Percentiles rank a stretch among this genome's conserved stretches.
phyloP scores from a whole-genome alignment of 2,888 invertebrate species.

The Melanchra persicariae region DNA sequence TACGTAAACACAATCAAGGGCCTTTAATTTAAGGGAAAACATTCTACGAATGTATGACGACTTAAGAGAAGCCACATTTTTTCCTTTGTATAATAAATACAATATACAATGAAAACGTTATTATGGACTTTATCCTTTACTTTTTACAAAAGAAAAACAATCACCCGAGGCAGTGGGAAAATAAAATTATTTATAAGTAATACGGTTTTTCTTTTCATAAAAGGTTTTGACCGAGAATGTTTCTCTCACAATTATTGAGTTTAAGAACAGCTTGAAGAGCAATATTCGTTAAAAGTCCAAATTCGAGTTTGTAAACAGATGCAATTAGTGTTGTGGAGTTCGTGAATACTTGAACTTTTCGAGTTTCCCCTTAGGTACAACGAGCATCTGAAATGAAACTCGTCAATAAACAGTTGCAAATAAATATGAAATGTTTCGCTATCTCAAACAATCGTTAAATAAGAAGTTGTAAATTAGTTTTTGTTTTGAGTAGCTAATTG shows the following conservation, averaged over 20 bases:
- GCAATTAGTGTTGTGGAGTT: conserved; percentile 69
- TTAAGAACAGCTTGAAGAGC: conserved; percentile 63
- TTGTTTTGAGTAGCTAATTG: conserved; percentile 25
- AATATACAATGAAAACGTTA: conserved; percentile 29
- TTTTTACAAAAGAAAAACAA: conserved; percentile 34
- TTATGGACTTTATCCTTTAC: conserved; percentile 19
- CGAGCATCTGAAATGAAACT: background rate
- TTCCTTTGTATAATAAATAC: conserved; percentile 34
- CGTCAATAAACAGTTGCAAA: conserved; percentile 28
- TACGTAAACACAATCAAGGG: conserved; percentile 43
- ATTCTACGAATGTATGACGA: conserved; percentile 31
- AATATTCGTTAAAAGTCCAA: conserved; percentile 65
- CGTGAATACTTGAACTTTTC: conserved; percentile 40
- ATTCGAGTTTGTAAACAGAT: conserved; percentile 65
- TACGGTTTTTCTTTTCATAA: conserved; percentile 1
- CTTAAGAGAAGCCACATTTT: conserved; percentile 30
- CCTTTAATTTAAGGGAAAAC: conserved; percentile 35
- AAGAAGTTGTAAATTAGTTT: conserved; percentile 31
- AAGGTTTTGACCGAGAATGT: conserved; percentile 36
- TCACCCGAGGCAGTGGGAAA: conserved; percentile 18
- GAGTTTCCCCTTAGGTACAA: conserved; percentile 35
- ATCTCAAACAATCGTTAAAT: conserved; percentile 9
- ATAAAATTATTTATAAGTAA: conserved; percentile 25
- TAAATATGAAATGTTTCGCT: conserved; percentile 23
- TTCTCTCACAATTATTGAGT: conserved; percentile 59